A percentile compares a stretch with the other conserved stretches of the same genome.
These are phyloP conservation scores for Micronisus gabar DNA, from an alignment of 2,113 vertebrate genomes.

Conservation along the genomic window DNA sequence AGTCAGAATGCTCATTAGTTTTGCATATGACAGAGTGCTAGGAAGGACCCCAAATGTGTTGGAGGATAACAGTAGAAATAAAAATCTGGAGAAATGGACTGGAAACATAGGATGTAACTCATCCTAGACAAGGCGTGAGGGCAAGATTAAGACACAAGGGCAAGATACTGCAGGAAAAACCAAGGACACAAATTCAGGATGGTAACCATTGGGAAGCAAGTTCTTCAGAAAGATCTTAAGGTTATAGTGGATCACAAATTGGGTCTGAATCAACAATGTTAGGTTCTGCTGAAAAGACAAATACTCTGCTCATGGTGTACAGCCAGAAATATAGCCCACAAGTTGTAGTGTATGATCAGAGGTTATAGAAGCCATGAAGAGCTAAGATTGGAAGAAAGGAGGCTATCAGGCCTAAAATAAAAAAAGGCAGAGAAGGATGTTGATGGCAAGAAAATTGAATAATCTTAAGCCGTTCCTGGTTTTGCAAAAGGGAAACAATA, in stretches of 20 bases:
- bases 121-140: neutral
- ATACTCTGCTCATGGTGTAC: neutral
- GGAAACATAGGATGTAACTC: neutral
- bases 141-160: neutral
- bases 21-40: neutral
- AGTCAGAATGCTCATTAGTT: constrained; percentile 40
- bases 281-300: neutral
- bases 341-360: neutral
- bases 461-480: neutral
- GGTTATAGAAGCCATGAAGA: neutral
- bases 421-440: neutral
- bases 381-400: neutral
- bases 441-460: neutral
- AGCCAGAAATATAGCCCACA: neutral
- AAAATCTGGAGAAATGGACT: neutral
- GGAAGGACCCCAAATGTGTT: neutral
- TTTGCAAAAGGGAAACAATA: neutral
- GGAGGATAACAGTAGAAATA: neutral
- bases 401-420: neutral
- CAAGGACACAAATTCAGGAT: neutral
- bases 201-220: neutral
- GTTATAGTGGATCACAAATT: neutral
- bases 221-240: neutral
- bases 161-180: neutral
- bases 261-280: neutral